A percentile compares a stretch with the other conserved stretches of the same genome.
Evolutionary conservation across 2,797 vertebrate species (phyloP).

Genomic region (Gallinago solitaria): DNA sequence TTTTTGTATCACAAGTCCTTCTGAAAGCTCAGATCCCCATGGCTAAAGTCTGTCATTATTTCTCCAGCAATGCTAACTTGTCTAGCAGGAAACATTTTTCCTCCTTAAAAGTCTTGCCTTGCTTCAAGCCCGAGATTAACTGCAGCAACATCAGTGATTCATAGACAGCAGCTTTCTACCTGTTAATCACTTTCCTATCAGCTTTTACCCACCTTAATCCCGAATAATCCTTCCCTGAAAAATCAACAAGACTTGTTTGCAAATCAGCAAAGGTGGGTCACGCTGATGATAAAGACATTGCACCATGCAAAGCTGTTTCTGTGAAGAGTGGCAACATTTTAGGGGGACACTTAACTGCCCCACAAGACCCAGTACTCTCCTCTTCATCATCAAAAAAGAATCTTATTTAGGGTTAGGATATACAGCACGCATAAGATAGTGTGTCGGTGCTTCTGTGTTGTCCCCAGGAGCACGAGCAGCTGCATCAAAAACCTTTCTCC

Average conservation of each 20-base stretch:
- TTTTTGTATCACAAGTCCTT: not conserved
- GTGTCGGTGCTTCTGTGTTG: not conserved
- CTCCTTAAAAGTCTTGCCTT: not conserved
- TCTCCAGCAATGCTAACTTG: not conserved
- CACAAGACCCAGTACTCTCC: not conserved
- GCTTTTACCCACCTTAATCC: not conserved
- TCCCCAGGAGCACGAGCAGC: accelerated
- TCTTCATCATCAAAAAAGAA: not conserved
- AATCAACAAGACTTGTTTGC: not conserved
- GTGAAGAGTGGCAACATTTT: not conserved
- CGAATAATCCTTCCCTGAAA: slow-evolving; percentile 1
- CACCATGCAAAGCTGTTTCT: not conserved
- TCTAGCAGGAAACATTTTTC: not conserved
- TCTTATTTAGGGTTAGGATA: not conserved
- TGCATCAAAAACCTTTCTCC: not conserved
- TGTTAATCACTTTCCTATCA: not conserved
- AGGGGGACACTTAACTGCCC: not conserved
- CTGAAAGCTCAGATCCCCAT: not conserved
- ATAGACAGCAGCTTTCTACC: not conserved
- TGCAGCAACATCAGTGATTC: not conserved
- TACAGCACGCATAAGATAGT: not conserved
- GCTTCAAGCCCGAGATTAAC: not conserved
- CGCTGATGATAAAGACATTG: not conserved
- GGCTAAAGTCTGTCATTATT: not conserved
- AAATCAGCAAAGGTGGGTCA: not conserved